Evolutionary conservation across 2,888 invertebrate genomes (phyloP), one percentile per base, ranked within the genome.

Genomic region (Coenonympha glycerion): DNA sequence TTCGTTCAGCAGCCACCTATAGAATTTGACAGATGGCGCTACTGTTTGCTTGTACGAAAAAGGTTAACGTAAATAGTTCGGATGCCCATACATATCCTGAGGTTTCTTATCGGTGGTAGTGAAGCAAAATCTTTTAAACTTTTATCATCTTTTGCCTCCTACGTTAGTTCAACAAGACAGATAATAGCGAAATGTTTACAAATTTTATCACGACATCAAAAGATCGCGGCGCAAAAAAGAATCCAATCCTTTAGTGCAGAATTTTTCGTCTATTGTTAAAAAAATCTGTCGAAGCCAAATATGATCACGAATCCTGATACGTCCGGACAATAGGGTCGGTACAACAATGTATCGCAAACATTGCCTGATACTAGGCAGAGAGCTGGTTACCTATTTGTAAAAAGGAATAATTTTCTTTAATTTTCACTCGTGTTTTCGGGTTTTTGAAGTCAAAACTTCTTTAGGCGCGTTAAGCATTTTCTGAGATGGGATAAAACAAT

Each of bases 281-380:
- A 22, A 73, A 75, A 79, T 77, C 80, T 76, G 71, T 66, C 69
- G 64, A 64, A 68, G 66, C 66, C 66, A 61, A 62, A 69, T 66
- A 68, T 66, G 67, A 76, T 76, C 77, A 76, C 78, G 73, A 62
- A 40, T 46, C 46, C 22, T 40, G 50, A 51, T 46, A 34, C 22
- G 37, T 15, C 42, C 57, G 60, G 58, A 63, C 76, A 77, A 76
- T 65, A 52, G 60, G 16, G 53, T 39, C 55, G 62, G 68, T 57
- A 64, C 61, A 61, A 61, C 55, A 56, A 46, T 53, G 46, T 65
- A 68, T 71, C 21, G 52, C 68, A 65, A 66, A 76, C 75, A 76
- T 72, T 63, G 53, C 58, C 15, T 24, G 39, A 39, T 24, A 24
- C 22, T 22, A 39, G 24, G 3, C 22, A 1, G 4, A 39, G 39